Conservation (phyloP, 2,888 invertebrate species). For the Nymphalis polychloros region DNA sequence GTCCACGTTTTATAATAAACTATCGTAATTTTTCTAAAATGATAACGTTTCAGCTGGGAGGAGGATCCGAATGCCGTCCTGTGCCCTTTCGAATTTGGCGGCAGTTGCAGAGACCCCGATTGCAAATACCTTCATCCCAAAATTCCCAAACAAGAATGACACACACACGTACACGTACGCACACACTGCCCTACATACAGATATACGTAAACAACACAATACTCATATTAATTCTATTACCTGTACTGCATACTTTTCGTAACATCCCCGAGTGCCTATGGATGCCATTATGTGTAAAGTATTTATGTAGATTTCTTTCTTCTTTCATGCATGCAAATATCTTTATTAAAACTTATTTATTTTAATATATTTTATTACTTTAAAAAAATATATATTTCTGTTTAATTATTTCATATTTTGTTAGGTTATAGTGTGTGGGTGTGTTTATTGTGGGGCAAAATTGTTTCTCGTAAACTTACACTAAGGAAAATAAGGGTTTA, state of each 20-base stretch:
- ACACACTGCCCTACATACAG: constrained; percentile 58
- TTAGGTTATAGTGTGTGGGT: neutral
- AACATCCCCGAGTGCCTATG: constrained; percentile 49
- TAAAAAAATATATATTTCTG: neutral
- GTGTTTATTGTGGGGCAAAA: neutral
- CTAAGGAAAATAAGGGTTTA: neutral
- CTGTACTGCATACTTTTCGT: constrained; percentile 38
- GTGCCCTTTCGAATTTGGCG: constrained; percentile 76
- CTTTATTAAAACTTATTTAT: constrained; percentile 16
- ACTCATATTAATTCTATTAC: constrained; percentile 41
- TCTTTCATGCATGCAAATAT: constrained; percentile 37
- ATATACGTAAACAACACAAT: constrained; percentile 45
- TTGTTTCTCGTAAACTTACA: neutral
- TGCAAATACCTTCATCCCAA: constrained; percentile 77
- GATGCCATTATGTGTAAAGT: constrained; percentile 74
- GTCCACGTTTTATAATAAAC: constrained; percentile 46
- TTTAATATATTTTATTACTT: neutral
- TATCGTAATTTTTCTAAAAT: constrained; percentile 40
- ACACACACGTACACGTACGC: constrained; percentile 44
- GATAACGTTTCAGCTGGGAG: constrained; percentile 70
- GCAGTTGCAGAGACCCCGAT: constrained; percentile 76
- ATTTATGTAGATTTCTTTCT: constrained; percentile 53
- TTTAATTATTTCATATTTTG: neutral
- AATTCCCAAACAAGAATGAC: constrained; percentile 57
- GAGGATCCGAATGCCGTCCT: constrained; percentile 76